Evolutionary conservation across 1,140 invertebrate genomes (phyloP), one percentile per base, ranked within the genome.

Genomic region (Propsilocerus akamusi): DNA sequence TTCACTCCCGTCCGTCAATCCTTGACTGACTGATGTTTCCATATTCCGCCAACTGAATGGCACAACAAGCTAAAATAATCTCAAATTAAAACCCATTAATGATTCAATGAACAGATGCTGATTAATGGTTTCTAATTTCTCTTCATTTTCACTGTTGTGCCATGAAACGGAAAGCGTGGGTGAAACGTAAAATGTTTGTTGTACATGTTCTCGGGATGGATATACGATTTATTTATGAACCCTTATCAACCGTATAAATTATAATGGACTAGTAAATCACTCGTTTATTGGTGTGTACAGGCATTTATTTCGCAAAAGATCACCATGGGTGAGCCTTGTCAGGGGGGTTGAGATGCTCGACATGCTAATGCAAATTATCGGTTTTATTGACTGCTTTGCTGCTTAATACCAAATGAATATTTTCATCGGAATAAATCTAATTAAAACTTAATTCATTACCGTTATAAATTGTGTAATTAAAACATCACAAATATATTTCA

Each of bases 231-330:
- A n/a, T n/a, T n/a, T n/a, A n/a, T n/a, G n/a, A n/a, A n/a, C n/a
- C n/a, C n/a, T n/a, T n/a, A n/a, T n/a, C n/a, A n/a, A n/a, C n/a
- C n/a, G 14, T 10, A 41, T 41, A 41, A 20, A 41, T 41, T 41
- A 41, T 41, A 41, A 41, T 30, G 28, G 17, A 41, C 17, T 41
- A 14, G 34, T 41, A 41, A 41, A 41, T 41, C 34, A 41, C 34
- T 41, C 14, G 8, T 41, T 41, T 41, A 41, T 41, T 41, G 34
- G 34, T n/a, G n/a, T n/a, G n/a, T n/a, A n/a, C n/a, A n/a, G n/a
- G n/a, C n/a, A n/a, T n/a, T n/a, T n/a, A n/a, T n/a, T n/a, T n/a
- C n/a, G n/a, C n/a, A n/a, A n/a, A n/a, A n/a, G n/a, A n/a, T n/a
- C n/a, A n/a, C n/a, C n/a, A n/a, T n/a, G n/a, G n/a, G n/a, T n/a